These are phyloP conservation scores for Scolopax rusticola DNA, from an alignment of 2,797 vertebrate species.

Conservation along the genomic window DNA sequence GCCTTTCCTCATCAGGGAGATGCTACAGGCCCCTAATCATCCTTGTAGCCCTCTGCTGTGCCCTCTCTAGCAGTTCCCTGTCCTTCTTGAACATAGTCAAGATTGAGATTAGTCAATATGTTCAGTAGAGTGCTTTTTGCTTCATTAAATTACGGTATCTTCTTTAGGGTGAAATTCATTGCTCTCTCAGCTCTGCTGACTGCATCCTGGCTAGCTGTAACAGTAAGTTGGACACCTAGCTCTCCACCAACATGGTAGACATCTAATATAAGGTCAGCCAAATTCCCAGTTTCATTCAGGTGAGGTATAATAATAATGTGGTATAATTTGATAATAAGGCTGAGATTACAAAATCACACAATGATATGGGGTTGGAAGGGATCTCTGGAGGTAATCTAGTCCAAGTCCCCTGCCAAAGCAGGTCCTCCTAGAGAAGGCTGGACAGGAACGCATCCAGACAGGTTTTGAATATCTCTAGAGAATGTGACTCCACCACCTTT, in stretches of 20 bases:
- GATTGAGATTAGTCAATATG: fast-evolving
- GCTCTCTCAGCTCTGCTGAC: neutral
- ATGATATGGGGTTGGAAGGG: neutral
- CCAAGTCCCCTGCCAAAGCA: neutral
- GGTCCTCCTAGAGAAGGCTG: neutral
- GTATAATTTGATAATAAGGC: neutral
- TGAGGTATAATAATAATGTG: neutral
- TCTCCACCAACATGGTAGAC: fast-evolving
- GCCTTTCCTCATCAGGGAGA: too few relatives aligned
- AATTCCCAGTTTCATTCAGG: fast-evolving
- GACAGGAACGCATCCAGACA: neutral
- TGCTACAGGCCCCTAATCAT: too few relatives aligned
- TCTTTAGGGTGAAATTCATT: neutral
- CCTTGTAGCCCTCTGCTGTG: too few relatives aligned
- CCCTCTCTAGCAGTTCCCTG: too few relatives aligned
- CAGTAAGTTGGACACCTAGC: too few relatives aligned
- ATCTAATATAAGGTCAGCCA: fast-evolving
- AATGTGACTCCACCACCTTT: neutral
- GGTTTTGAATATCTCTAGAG: neutral
- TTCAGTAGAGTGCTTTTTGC: neutral
- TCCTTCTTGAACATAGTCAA: too few relatives aligned
- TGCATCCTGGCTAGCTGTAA: fast-evolving
- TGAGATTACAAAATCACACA: neutral
- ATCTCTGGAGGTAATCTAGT: neutral
- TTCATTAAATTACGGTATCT: neutral